Evolutionary conservation across 1,140 invertebrate genomes (phyloP).

Genomic region (Ephestia elutella): DNA sequence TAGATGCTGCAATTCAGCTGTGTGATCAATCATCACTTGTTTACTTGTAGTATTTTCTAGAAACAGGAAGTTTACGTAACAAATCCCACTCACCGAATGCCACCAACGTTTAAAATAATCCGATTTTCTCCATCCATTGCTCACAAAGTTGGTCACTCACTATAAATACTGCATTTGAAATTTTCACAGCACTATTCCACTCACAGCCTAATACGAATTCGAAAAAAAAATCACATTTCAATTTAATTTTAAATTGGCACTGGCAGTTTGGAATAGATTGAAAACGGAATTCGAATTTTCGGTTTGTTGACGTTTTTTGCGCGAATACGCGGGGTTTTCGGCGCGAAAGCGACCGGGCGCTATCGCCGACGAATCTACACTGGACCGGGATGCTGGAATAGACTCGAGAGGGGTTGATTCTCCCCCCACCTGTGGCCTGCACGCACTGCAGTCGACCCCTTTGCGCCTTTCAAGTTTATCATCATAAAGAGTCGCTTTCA

Average conservation of each 20-base stretch:
- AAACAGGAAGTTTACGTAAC: background rate
- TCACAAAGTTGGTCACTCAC: slow-evolving; percentile 30
- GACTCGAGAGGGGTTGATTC: slow-evolving; percentile 12
- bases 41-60: background rate
- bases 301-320: slow-evolving; percentile 12
- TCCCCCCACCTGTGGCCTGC: slow-evolving; percentile 57
- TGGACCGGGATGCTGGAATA: slow-evolving; percentile 23
- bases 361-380: slow-evolving; percentile 28
- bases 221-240: slow-evolving; percentile 1
- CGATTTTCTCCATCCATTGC: slow-evolving; percentile 92
- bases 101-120: slow-evolving; percentile 96
- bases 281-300: slow-evolving; percentile 6
- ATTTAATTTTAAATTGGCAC: slow-evolving; percentile 2
- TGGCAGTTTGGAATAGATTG: slow-evolving; percentile 16
- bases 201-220: slow-evolving; percentile 6
- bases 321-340: slow-evolving; percentile 13
- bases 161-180: slow-evolving; percentile 28
- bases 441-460: slow-evolving; percentile 59
- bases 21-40: background rate
- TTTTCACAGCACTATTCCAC: slow-evolving; percentile 29
- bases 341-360: slow-evolving; percentile 9
- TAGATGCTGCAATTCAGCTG: no score
- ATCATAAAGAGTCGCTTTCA: slow-evolving; percentile 26
- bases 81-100: slow-evolving; percentile 77
- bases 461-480: slow-evolving; percentile 49